Percentiles rank a stretch among this genome's conserved stretches.
Evolutionary conservation across 1,140 invertebrate species (phyloP).

Genomic region (Cydia pomonella): DNA sequence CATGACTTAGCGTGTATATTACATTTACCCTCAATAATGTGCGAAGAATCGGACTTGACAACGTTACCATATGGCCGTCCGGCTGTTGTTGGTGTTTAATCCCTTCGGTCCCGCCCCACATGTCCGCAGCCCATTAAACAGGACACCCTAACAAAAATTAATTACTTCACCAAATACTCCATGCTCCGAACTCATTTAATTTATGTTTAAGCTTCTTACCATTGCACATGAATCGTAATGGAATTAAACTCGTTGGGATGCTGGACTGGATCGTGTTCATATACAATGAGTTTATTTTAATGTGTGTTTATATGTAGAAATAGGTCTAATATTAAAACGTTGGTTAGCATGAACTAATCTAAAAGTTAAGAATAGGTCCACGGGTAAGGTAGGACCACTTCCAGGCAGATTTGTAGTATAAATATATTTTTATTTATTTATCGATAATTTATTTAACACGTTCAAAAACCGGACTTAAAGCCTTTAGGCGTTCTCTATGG

Average conservation of each 20-base stretch:
- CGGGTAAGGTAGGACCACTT: too few species aligned
- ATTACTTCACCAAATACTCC: constrained; percentile 68
- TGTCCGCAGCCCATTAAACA: constrained; percentile 64
- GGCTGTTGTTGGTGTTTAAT: constrained; percentile 44
- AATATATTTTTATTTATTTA: too few species aligned
- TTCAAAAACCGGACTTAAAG: too few species aligned
- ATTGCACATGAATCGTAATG: constrained; percentile 39
- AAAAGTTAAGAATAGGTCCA: too few species aligned
- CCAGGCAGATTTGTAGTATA: too few species aligned
- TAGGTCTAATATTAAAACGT: background rate
- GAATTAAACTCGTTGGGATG: constrained; percentile 40
- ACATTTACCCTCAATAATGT: constrained; percentile 16
- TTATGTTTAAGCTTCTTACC: constrained; percentile 47
- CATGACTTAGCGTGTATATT: constrained; percentile 7
- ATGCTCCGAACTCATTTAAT: constrained; percentile 56
- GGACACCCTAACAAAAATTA: constrained; percentile 68
- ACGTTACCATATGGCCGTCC: constrained; percentile 50
- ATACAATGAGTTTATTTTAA: background rate
- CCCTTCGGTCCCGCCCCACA: constrained; percentile 51
- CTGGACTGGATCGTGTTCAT: background rate
- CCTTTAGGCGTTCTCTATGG: too few species aligned
- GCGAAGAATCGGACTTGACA: constrained; percentile 33
- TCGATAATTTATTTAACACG: too few species aligned
- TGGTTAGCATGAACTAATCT: background rate
- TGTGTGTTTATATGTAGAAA: background rate